Evolutionary conservation across 2,888 invertebrate species (phyloP).

Genomic region (Pyrgus malvae): DNA sequence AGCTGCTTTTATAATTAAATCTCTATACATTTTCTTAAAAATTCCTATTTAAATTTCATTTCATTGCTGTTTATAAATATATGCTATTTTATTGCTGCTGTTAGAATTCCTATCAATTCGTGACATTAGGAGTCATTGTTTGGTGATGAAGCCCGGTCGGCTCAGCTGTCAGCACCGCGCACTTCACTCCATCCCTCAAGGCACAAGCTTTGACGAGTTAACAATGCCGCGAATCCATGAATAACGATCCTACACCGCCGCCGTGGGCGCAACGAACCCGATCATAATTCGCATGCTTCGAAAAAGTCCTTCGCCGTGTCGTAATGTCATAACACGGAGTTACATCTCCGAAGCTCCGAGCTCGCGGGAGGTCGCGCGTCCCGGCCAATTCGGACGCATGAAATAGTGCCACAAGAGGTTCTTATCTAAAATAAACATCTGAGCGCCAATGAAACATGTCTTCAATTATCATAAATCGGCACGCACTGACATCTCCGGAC

Average conservation of each 20-base stretch:
- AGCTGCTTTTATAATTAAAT: too few relatives aligned
- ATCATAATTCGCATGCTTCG: conserved; percentile 67
- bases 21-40: neutral
- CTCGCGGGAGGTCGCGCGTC: conserved; percentile 73
- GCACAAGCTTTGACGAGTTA: conserved; percentile 73
- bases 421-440: conserved; percentile 82
- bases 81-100: too few relatives aligned
- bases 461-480: conserved; percentile 82
- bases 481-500: conserved; percentile 67
- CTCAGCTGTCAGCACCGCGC: conserved; percentile 66
- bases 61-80: too few relatives aligned
- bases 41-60: too few relatives aligned
- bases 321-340: conserved; percentile 33
- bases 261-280: conserved; percentile 58
- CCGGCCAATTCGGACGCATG: conserved; percentile 73
- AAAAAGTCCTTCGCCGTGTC: conserved; percentile 42
- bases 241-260: conserved; percentile 62
- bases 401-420: conserved; percentile 73
- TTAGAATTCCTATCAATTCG: conserved; percentile 7
- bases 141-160: conserved; percentile 1
- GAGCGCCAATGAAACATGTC: conserved; percentile 78
- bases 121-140: conserved; percentile 23
- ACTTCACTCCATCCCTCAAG: conserved; percentile 62
- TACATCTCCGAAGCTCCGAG: conserved; percentile 39
- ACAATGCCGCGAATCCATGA: conserved; percentile 65